Evolutionary conservation across 2,888 invertebrate species (phyloP).

Genomic region (Brachypalpus laphriformis): DNA sequence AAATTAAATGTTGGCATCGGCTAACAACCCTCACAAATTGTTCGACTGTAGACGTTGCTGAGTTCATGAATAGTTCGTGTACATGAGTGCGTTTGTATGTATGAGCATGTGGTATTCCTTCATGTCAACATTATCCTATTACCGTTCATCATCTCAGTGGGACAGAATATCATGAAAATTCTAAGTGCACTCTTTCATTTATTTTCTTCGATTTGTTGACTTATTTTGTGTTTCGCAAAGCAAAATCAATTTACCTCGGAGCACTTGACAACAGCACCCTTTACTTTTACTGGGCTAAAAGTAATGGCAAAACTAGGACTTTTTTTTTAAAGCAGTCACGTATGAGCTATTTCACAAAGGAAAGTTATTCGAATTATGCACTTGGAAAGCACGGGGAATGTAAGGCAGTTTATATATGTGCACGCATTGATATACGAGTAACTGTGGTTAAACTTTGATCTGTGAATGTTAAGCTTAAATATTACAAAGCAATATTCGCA

Average conservation of each 20-base stretch:
- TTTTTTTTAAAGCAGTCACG: too few relatives aligned
- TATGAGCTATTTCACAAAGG: too few relatives aligned
- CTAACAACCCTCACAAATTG: conserved; percentile 37
- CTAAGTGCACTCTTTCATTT: background rate
- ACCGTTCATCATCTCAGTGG: conserved; percentile 14
- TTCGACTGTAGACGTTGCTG: conserved; percentile 29
- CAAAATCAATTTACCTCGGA: background rate
- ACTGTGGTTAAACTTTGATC: too few relatives aligned
- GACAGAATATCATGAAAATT: background rate
- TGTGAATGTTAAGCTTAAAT: too few relatives aligned
- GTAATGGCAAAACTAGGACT: too few relatives aligned
- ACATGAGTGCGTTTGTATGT: background rate
- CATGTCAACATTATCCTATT: conserved; percentile 33
- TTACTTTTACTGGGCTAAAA: too few relatives aligned
- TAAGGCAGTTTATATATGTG: too few relatives aligned
- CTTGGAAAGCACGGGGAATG: too few relatives aligned
- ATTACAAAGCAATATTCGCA: too few relatives aligned
- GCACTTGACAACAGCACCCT: too few relatives aligned
- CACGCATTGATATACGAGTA: too few relatives aligned
- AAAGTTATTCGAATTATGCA: too few relatives aligned
- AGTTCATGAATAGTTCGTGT: conserved; percentile 23
- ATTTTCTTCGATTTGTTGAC: background rate
- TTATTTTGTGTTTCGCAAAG: background rate
- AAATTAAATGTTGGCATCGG: conserved; percentile 47
- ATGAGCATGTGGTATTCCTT: background rate